These are phyloP conservation scores for Callyntrura guangdongensis DNA, from an alignment of 2,888 invertebrate genomes.

Conservation along the genomic window DNA sequence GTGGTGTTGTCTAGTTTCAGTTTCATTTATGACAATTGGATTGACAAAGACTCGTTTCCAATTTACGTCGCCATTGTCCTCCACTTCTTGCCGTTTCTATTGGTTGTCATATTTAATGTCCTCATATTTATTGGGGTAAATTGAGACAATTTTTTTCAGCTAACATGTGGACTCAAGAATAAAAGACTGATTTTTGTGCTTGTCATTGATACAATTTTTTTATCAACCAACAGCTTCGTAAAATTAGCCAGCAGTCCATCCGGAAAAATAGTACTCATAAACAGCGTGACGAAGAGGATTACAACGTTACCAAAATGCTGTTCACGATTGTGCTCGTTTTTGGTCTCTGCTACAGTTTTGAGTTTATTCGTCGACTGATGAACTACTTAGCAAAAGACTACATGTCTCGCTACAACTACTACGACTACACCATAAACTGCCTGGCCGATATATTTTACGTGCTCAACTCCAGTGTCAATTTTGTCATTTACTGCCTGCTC, in stretches of 20 bases:
- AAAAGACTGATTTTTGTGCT: neutral
- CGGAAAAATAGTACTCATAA: neutral
- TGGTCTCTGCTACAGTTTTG: slow-evolving; percentile 80
- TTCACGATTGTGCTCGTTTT: slow-evolving; percentile 74
- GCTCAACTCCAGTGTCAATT: slow-evolving; percentile 52
- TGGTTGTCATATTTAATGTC: slow-evolving; percentile 68
- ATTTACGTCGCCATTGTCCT: slow-evolving; percentile 73
- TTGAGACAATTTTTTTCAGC: neutral
- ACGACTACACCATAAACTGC: slow-evolving; percentile 76
- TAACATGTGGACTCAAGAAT: neutral
- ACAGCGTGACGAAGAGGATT: neutral
- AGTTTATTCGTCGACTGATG: slow-evolving; percentile 76
- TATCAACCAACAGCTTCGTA: slow-evolving; percentile 54
- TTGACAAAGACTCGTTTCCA: slow-evolving; percentile 54
- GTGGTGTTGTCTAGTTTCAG: slow-evolving; percentile 35
- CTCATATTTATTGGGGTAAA: slow-evolving; percentile 75
- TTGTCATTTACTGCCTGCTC: slow-evolving; percentile 52
- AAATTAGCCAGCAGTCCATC: slow-evolving; percentile 20
- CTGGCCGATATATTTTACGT: slow-evolving; percentile 70
- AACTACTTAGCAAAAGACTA: slow-evolving; percentile 49
- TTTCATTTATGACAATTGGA: slow-evolving; percentile 43
- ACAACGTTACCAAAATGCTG: slow-evolving; percentile 74
- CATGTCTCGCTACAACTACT: slow-evolving; percentile 57
- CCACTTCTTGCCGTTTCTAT: slow-evolving; percentile 73
- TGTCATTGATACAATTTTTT: too few species aligned